phyloP scores from a whole-genome alignment of 2,797 vertebrate species.

The Rhodeus uyekii region DNA sequence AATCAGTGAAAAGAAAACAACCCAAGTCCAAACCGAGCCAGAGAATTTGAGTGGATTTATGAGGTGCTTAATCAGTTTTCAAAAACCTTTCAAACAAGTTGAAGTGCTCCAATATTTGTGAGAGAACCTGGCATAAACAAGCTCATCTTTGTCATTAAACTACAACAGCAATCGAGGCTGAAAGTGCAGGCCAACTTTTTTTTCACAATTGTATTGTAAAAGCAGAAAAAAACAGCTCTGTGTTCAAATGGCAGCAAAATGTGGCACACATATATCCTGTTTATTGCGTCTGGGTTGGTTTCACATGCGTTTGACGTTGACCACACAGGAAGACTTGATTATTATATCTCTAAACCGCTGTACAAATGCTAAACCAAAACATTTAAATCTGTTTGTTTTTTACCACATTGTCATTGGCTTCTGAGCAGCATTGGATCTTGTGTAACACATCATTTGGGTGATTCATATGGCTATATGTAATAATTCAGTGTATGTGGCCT shows the following conservation, averaged over 20 bases:
- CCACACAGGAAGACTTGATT: conserved; percentile 20
- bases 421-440: not conserved
- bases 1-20: conserved; percentile 18
- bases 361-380: not conserved
- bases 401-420: not conserved
- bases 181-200: not conserved
- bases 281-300: conserved; percentile 11
- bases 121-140: conserved; percentile 21
- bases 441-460: not conserved
- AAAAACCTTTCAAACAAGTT: conserved; percentile 27
- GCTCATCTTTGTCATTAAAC: conserved; percentile 5
- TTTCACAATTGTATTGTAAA: not conserved
- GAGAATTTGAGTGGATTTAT: conserved; percentile 18
- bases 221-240: not conserved
- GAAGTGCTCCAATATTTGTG: conserved; percentile 9
- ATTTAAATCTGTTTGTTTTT: not conserved
- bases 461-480: not conserved
- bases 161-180: not conserved
- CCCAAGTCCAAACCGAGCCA: not conserved
- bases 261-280: conserved; percentile 14
- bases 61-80: conserved; percentile 5
- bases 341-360: not conserved
- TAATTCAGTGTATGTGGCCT: not conserved
- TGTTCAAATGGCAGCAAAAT: not conserved
- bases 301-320: not conserved